phyloP scores from a whole-genome alignment of 2,888 invertebrate species.

The Eristalis tenax region DNA sequence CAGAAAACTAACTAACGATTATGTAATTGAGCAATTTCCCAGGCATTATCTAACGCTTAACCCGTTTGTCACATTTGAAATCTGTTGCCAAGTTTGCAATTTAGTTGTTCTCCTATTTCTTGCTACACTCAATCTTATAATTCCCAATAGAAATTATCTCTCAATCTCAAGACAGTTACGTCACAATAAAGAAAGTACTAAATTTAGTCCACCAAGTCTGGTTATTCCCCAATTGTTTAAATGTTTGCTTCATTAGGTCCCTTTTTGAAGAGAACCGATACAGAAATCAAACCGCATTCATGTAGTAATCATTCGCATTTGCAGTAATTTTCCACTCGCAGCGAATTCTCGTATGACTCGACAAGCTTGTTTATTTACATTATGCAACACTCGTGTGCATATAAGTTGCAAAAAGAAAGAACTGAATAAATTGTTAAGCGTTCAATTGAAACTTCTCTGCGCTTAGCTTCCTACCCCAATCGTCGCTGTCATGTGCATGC shows the following conservation, averaged over 20 bases:
- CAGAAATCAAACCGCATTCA: neutral
- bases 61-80: neutral
- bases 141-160: neutral
- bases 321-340: conserved; percentile 43
- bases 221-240: neutral
- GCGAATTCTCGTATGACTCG: neutral
- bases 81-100: neutral
- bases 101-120: neutral
- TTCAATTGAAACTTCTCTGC: neutral
- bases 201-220: neutral
- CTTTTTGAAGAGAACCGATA: neutral
- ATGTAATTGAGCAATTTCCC: neutral
- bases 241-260: neutral
- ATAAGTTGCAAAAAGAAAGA: neutral
- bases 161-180: neutral
- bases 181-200: neutral
- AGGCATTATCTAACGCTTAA: no score
- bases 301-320: neutral
- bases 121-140: neutral
- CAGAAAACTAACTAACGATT: no score
- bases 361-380: neutral
- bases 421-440: neutral
- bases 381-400: conserved; percentile 14
- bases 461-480: neutral
- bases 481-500: neutral